Base-by-base conservation (phyloP, 2,113 vertebrate species). In the Cyprinodon tularosa region DNA sequence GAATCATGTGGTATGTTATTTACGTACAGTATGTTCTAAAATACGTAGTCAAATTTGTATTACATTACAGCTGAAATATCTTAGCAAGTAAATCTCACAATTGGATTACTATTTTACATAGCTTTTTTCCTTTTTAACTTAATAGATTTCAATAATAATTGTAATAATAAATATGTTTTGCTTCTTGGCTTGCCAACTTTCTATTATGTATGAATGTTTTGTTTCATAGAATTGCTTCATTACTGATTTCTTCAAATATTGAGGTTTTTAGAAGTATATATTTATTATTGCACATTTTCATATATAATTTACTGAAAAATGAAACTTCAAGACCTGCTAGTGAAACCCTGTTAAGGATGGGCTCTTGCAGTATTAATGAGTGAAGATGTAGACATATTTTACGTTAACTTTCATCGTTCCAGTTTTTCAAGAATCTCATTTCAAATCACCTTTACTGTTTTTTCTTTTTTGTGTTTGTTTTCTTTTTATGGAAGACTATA, bases 401-500 rank as follows among this genome's bases (percentile, higher is more conserved):
- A 40, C 5, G 66, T 76, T 66, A 36, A 22, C 62, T 40, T n/a
- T 10, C 3, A 3, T 40, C 17, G 20, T 40, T 36, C 37, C 61
- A 15, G 14, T 37, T 37, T 62, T 65, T 7, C 39, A n/a, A 9
- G 20, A 38, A 71, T 12, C 17, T n/a, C 39, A 50, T 70, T 68
- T 83, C 39, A 1, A 68, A 60, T 66, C 37, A 78, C 78, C 29
- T 29, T 29, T 29, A 29, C 29, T 29, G 29, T 29, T 29, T 29
- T 29, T 29, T 29, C 29, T 29, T 29, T 29, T 29, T 29, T 29
- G 29, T 67, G 47, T 62, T 85, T 20, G 20, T 38, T 36, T 1
- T 69, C 74, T 72, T 74, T 72, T 77, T 48, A 50, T 59, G 59
- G 66, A 73, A 66, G 40, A 65, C 40, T 3, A 36, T 78, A 59